Conservation (phyloP, 2,888 invertebrate species). For the Spatulosminthurus flaviceps region DNA sequence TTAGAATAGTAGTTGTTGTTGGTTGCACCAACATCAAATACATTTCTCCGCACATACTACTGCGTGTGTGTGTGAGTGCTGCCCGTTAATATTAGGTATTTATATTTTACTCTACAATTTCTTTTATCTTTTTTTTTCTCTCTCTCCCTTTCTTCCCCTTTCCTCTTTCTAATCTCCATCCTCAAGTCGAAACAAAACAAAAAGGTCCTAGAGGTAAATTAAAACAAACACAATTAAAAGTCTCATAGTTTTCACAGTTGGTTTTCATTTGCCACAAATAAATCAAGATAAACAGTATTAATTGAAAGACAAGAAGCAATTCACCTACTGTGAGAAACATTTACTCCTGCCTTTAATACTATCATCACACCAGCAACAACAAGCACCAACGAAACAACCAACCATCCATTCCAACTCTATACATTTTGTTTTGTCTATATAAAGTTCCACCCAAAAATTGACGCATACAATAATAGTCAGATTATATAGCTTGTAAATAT, state of each 20-base stretch:
- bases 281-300: slow-evolving; percentile 4
- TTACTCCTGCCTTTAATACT: not conserved
- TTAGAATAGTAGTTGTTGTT: slow-evolving; percentile 55
- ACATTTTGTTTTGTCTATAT: too few relatives aligned
- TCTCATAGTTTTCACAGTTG: not conserved
- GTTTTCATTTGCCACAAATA: slow-evolving; percentile 13
- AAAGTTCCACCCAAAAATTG: too few relatives aligned
- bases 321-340: not conserved
- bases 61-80: too few relatives aligned
- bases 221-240: not conserved
- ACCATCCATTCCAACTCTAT: too few relatives aligned
- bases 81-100: not conserved
- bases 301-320: slow-evolving; percentile 3
- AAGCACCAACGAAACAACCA: not conserved
- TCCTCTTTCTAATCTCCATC: not conserved
- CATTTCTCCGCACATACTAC: slow-evolving; percentile 7
- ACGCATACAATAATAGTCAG: too few relatives aligned
- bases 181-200: not conserved
- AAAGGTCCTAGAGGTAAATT: not conserved
- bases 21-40: not conserved
- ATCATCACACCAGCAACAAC: not conserved
- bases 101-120: not conserved
- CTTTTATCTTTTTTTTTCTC: not conserved
- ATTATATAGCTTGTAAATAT: too few relatives aligned
- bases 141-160: too few relatives aligned